A percentile compares a stretch with the other conserved stretches of the same genome.
Conservation (phyloP, 2,888 invertebrate genomes). For the Aleiodes testaceus region DNA sequence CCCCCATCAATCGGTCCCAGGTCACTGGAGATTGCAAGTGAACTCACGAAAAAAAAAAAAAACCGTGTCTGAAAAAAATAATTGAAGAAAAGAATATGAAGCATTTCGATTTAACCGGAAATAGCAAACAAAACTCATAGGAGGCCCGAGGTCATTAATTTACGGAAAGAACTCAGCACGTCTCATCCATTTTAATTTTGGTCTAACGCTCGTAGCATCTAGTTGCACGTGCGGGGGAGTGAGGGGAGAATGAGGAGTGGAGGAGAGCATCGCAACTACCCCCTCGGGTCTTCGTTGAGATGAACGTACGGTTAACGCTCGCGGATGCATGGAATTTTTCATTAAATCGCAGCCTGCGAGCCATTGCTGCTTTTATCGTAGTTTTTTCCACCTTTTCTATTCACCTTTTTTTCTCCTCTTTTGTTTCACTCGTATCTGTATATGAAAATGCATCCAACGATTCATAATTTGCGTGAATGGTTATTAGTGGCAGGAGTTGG, state of each 20-base stretch:
- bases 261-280: slow-evolving; percentile 39
- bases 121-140: slow-evolving; percentile 24
- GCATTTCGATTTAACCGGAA: slow-evolving; percentile 11
- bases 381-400: slow-evolving; percentile 14
- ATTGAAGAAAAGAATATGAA: neutral
- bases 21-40: neutral
- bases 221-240: slow-evolving; percentile 25
- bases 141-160: slow-evolving; percentile 39
- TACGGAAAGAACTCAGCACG: slow-evolving; percentile 35
- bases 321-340: slow-evolving; percentile 48
- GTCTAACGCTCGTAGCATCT: slow-evolving; percentile 42
- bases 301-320: slow-evolving; percentile 48
- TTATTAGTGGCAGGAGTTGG: too few species aligned
- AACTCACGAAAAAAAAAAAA: neutral
- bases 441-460: slow-evolving; percentile 31
- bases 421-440: neutral
- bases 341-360: slow-evolving; percentile 44
- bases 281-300: slow-evolving; percentile 42
- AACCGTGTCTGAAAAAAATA: neutral
- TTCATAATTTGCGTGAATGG: neutral
- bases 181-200: slow-evolving; percentile 47
- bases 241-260: too few species aligned
- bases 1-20: neutral
- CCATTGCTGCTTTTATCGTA: slow-evolving; percentile 43
- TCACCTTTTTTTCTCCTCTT: slow-evolving; percentile 7